Base-by-base conservation (phyloP, 2,797 vertebrate species). In the Enteromius treurensis region DNA sequence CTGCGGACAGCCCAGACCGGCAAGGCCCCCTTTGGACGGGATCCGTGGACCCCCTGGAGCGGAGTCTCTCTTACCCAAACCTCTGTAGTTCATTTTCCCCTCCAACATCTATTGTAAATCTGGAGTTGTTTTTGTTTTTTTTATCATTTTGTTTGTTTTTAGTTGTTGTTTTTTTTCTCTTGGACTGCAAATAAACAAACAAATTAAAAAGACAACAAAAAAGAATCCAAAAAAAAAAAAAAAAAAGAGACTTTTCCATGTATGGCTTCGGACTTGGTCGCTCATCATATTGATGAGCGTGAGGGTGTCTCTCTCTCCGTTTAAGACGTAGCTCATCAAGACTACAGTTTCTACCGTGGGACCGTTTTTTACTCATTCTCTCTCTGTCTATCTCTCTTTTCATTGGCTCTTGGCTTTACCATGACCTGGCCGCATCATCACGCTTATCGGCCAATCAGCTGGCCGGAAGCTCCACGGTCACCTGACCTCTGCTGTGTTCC, bases 211-310 rank as follows among this genome's bases (percentile, higher is more conserved):
- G 81, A 77, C 64, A n/a, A 77, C 81, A 68, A 81, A 65, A 62
- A 82, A 79, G 42, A 3, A 68, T 19, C 17, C 67, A 60, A 29
- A 55, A 69, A 68, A 71, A 81, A 71, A 81, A 74, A 70, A 80
- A 83, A 84, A 86, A 83, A 42, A 92, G 90, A 94, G 93, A 95
- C 95, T 96, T 95, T 91, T 96, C 95, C 96, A 95, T 96, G 95
- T 96, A 87, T 95, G 95, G 96, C 96, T 96, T 96, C 95, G 97
- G 96, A 97, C 93, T 95, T 93, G 96, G 95, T 95, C 94, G 95
- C 97, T 99, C 97, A 99, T 99, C 98, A 99, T 99, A 99, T 99
- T 99, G 98, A 99, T 99, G 98, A 99, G 97, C 84, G 93, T 94
- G 94, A 94, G 92, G 94, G 94, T 95, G 94, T 94, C 94, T 93